Evolutionary conservation across 2,113 vertebrate genomes (phyloP).

Genomic region (Callospermophilus lateralis): DNA sequence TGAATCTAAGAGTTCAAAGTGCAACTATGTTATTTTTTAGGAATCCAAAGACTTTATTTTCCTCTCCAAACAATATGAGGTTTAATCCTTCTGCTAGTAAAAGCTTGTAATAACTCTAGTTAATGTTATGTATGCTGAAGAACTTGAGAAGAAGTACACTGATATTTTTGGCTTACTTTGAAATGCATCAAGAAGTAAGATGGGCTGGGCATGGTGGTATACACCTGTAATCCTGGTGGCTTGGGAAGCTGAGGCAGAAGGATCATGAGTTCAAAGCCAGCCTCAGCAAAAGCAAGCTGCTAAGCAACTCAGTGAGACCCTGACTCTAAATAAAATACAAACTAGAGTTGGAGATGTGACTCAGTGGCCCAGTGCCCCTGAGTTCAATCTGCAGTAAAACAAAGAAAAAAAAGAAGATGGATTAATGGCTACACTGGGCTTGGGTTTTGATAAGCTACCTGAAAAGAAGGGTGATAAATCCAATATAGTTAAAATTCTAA

Average conservation of each 20-base stretch:
- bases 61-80: constrained; percentile 87
- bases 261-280: too few relatives aligned
- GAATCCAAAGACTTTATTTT: constrained; percentile 87
- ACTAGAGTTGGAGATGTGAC: too few relatives aligned
- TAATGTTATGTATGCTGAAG: neutral
- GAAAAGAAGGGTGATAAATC: neutral
- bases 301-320: too few relatives aligned
- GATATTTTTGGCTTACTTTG: constrained; percentile 13
- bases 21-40: constrained; percentile 92
- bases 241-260: too few relatives aligned
- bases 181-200: neutral
- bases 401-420: neutral
- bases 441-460: neutral
- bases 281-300: too few relatives aligned
- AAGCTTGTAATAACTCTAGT: constrained; percentile 87
- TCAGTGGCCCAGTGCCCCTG: too few relatives aligned
- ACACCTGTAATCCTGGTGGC: too few relatives aligned
- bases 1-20: constrained; percentile 92
- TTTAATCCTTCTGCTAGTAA: constrained; percentile 92
- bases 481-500: neutral
- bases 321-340: too few relatives aligned
- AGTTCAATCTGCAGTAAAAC: too few relatives aligned
- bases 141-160: neutral
- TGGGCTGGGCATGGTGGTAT: too few relatives aligned
- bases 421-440: neutral